Evolutionary conservation across 2,888 invertebrate species (phyloP).

Genomic region (Hypercompe scribonia): DNA sequence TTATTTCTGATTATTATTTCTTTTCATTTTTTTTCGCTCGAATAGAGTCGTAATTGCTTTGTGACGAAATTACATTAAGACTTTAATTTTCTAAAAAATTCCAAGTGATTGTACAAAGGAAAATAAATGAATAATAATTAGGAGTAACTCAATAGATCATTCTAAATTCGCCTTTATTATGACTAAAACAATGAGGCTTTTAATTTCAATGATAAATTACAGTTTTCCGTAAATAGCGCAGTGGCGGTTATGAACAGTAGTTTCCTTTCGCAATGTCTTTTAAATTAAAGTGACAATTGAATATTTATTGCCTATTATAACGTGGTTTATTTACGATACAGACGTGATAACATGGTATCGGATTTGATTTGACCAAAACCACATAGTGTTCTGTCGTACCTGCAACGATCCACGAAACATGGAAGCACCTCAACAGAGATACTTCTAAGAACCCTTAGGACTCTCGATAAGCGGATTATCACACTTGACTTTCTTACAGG

Average conservation of each 20-base stretch:
- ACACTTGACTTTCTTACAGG: neutral
- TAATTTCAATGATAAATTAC: constrained; percentile 77
- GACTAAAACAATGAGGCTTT: constrained; percentile 64
- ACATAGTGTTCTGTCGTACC: no score
- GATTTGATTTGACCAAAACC: no score
- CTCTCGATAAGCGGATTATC: neutral
- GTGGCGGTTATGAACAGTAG: constrained; percentile 18
- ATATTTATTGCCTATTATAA: neutral
- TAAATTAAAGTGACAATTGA: neutral
- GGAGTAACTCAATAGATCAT: constrained; percentile 51
- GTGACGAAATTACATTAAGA: constrained; percentile 32
- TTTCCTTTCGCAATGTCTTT: constrained; percentile 15
- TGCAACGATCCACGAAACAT: no score
- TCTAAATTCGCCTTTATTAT: constrained; percentile 54
- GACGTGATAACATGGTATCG: no score
- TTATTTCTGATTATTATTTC: neutral
- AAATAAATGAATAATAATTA: constrained; percentile 52
- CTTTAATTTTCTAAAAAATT: constrained; percentile 29
- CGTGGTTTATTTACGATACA: neutral
- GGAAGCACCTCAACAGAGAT: neutral
- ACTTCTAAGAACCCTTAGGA: neutral
- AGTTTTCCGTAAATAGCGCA: constrained; percentile 60
- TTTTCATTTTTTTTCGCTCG: neutral
- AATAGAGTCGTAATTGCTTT: constrained; percentile 15
- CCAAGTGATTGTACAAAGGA: constrained; percentile 36